Percentiles rank a stretch among this genome's conserved stretches.
Evolutionary conservation across 2,113 vertebrate species (phyloP).

Genomic region (Ellobius talpinus): DNA sequence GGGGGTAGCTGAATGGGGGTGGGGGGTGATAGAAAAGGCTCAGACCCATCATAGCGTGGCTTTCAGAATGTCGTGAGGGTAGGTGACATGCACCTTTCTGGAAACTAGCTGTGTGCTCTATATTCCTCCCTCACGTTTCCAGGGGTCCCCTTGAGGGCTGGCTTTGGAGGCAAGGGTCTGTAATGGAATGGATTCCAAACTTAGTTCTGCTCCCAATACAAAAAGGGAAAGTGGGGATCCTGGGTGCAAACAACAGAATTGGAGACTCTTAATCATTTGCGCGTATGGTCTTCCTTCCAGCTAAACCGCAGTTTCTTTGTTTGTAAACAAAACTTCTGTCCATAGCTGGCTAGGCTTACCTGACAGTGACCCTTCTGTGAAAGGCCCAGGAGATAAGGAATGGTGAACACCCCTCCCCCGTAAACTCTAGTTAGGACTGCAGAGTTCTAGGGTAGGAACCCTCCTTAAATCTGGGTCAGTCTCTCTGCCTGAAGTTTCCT

Average conservation of each 20-base stretch:
- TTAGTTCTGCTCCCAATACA: not conserved
- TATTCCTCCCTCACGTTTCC: not conserved
- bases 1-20: not conserved
- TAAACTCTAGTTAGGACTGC: not conserved
- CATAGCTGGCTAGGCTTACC: not conserved
- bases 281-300: not conserved
- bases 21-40: not conserved
- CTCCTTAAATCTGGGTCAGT: conserved; percentile 76
- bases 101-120: not conserved
- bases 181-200: not conserved
- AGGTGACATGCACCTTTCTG: not conserved
- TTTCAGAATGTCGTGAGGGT: not conserved
- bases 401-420: not conserved
- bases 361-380: not conserved
- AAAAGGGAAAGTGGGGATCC: not conserved
- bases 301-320: not conserved
- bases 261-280: not conserved
- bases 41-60: too few species aligned
- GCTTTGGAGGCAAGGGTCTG: conserved; percentile 1
- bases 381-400: not conserved
- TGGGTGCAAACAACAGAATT: not conserved
- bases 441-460: conserved; percentile 21
- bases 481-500: conserved; percentile 47
- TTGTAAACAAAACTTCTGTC: not conserved
- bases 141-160: not conserved